Evolutionary conservation across 1,140 invertebrate species (phyloP).

Genomic region (Solenopsis invicta): DNA sequence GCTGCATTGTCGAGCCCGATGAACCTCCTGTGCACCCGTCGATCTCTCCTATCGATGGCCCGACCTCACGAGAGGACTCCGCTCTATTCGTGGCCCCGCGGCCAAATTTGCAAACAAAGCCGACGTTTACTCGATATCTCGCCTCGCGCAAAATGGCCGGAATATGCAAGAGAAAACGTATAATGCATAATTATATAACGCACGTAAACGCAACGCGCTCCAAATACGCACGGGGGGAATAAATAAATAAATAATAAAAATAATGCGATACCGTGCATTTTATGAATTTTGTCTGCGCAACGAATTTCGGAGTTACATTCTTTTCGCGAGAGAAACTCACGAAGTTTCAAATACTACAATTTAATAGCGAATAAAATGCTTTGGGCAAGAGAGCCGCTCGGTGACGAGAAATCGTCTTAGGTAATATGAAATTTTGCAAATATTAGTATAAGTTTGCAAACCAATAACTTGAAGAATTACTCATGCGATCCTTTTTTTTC

Average conservation of each 20-base stretch:
- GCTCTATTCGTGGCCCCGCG: slow-evolving; percentile 35
- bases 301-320: background rate
- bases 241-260: too few relatives aligned
- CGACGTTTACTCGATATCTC: slow-evolving; percentile 40
- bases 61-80: slow-evolving; percentile 32
- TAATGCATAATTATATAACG: slow-evolving; percentile 1
- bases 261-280: background rate
- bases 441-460: too few relatives aligned
- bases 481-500: too few relatives aligned
- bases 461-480: too few relatives aligned
- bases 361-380: background rate
- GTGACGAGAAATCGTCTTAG: background rate
- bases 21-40: slow-evolving; percentile 34
- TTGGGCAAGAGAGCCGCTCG: background rate
- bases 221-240: too few relatives aligned
- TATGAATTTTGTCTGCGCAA: background rate
- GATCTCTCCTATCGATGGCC: slow-evolving; percentile 49
- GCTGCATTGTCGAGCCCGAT: slow-evolving; percentile 17
- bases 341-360: background rate
- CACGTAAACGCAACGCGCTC: background rate
- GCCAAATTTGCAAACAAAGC: slow-evolving; percentile 47
- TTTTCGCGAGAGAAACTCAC: background rate
- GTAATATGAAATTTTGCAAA: background rate
- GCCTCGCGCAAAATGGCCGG: slow-evolving; percentile 2
- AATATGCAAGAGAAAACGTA: background rate